A percentile compares a stretch with the other conserved stretches of the same genome.
phyloP scores from a whole-genome alignment of 2,888 invertebrate species.

The Leptarthrus brevirostris region DNA sequence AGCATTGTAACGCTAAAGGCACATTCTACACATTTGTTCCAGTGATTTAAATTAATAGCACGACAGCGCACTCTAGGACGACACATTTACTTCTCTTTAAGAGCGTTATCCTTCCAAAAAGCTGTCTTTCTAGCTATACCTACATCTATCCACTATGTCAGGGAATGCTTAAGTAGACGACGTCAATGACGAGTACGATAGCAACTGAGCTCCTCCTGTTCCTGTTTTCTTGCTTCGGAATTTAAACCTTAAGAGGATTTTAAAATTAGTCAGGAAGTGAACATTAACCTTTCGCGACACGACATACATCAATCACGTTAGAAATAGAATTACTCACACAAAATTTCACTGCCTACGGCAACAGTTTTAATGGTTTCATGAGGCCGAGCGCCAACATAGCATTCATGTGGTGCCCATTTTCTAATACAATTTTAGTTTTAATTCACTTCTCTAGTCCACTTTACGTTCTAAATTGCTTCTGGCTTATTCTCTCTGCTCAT shows the following conservation, averaged over 20 bases:
- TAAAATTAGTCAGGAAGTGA: conserved; percentile 18
- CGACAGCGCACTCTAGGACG: no score
- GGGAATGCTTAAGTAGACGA: background rate
- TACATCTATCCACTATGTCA: background rate
- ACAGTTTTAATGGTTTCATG: no score
- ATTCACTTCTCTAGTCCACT: no score
- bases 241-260: conserved; percentile 20
- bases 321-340: conserved; percentile 11
- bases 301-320: conserved; percentile 16
- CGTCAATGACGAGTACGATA: background rate
- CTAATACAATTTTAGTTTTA: no score
- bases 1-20: background rate
- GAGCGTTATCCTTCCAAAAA: background rate
- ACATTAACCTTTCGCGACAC: conserved; percentile 20
- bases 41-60: conserved; percentile 12
- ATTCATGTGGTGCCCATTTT: no score
- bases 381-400: no score
- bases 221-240: no score
- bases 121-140: background rate
- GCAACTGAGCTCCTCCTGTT: background rate
- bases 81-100: background rate
- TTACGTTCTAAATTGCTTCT: no score
- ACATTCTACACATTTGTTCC: no score
- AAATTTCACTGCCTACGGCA: no score
- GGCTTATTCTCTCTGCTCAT: no score